phyloP scores from a whole-genome alignment of 2,113 vertebrate genomes.

The Rhinoptilus africanus region DNA sequence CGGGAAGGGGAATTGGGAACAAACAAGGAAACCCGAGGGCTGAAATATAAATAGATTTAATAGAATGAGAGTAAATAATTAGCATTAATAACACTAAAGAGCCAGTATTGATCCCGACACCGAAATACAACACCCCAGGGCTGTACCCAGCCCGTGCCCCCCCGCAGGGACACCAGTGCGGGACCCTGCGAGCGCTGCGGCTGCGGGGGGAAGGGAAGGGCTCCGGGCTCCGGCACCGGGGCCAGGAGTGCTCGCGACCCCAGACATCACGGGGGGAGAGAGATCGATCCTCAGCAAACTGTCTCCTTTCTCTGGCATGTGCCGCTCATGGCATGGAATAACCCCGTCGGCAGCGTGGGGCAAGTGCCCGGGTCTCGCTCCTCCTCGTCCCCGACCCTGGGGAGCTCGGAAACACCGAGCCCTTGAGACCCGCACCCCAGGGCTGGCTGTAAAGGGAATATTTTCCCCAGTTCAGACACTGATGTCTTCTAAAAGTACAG shows the following conservation, averaged over 20 bases:
- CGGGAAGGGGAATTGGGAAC: neutral
- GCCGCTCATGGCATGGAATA: neutral
- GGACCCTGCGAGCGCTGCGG: neutral
- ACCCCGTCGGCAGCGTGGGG: neutral
- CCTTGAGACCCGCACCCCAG: too few relatives aligned
- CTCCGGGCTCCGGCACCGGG: neutral
- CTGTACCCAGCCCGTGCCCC: neutral
- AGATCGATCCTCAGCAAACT: neutral
- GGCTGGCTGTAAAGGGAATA: too few relatives aligned
- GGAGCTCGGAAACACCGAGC: too few relatives aligned
- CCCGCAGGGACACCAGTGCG: neutral
- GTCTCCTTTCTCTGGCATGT: neutral
- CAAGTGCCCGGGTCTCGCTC: neutral
- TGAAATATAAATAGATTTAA: neutral
- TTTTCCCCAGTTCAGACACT: too few relatives aligned
- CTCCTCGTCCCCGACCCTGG: too few relatives aligned
- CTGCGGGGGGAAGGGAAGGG: too few relatives aligned
- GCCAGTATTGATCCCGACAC: neutral
- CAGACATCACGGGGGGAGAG: neutral
- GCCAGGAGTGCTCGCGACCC: too few relatives aligned
- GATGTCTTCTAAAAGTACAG: too few relatives aligned
- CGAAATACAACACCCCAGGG: neutral
- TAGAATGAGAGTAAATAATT: neutral
- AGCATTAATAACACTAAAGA: neutral
- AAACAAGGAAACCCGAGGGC: neutral